phyloP scores from a whole-genome alignment of 2,113 vertebrate species.

The Phalacrocorax pelagicus region DNA sequence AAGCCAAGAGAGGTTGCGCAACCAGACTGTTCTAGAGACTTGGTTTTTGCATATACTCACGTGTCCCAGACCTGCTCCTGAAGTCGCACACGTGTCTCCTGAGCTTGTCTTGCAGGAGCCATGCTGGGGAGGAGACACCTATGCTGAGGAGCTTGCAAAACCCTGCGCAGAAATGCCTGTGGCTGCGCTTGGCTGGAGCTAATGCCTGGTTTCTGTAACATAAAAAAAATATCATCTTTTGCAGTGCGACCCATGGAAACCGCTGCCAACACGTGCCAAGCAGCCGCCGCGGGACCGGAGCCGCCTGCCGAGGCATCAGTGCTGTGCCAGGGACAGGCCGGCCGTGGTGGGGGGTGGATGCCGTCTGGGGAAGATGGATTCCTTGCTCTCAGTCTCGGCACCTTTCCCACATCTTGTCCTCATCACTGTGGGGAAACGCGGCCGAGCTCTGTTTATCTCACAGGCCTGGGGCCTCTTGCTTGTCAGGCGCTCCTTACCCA shows the following conservation, averaged over 20 bases:
- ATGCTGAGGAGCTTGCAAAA: neutral
- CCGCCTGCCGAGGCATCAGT: fast-evolving
- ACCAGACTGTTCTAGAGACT: neutral
- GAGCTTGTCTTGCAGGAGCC: neutral
- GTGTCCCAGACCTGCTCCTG: neutral
- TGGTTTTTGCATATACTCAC: neutral
- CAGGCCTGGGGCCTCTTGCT: neutral
- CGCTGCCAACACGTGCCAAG: neutral
- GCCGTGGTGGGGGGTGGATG: fast-evolving
- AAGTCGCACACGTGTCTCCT: fast-evolving
- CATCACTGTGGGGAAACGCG: fast-evolving
- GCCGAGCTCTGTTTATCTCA: neutral
- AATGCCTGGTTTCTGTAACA: neutral
- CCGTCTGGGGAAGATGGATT: neutral
- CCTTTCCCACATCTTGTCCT: neutral
- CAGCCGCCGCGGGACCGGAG: fast-evolving
- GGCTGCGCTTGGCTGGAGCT: neutral
- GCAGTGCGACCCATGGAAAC: fast-evolving
- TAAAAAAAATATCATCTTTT: neutral
- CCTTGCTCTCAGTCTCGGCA: neutral
- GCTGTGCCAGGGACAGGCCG: neutral
- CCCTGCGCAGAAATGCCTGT: fast-evolving
- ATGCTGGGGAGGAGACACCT: neutral
- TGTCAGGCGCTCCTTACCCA: neutral
- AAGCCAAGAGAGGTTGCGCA: neutral